Evolutionary conservation across 2,797 vertebrate genomes (phyloP).

Genomic region (Hyperoplus immaculatus): DNA sequence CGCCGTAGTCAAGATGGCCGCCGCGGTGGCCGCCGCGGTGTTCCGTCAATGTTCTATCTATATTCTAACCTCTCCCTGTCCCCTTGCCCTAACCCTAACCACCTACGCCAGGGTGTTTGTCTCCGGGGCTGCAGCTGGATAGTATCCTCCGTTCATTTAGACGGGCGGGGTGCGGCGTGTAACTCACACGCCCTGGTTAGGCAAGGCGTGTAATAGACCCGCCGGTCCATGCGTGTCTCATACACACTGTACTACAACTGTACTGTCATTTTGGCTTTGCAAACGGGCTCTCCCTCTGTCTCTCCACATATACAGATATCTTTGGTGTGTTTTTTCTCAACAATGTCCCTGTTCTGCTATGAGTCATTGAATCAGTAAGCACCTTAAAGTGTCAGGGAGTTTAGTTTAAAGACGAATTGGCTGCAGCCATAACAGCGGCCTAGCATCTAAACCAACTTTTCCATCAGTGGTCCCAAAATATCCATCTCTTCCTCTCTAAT

Average conservation of each 20-base stretch:
- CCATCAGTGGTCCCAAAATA: constrained; percentile 13
- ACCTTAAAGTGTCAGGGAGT: constrained; percentile 24
- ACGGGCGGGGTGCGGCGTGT: no score
- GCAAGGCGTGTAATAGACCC: no score
- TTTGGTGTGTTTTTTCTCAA: constrained; percentile 2
- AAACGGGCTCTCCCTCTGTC: neutral
- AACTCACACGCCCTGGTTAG: no score
- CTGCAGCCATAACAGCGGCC: constrained; percentile 1
- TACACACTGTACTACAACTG: neutral
- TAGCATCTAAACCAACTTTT: constrained; percentile 33
- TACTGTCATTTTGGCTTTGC: neutral
- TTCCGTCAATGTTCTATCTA: no score
- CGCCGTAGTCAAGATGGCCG: no score
- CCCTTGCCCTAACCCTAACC: no score
- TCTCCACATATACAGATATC: neutral
- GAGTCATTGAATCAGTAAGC: constrained; percentile 12
- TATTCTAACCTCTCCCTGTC: no score
- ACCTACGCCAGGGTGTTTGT: no score
- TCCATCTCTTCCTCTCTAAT: constrained; percentile 1
- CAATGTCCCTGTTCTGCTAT: neutral
- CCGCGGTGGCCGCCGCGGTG: no score
- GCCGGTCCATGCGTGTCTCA: no score
- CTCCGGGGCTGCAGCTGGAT: no score
- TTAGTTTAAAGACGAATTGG: constrained; percentile 18
- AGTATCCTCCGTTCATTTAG: no score